A percentile compares a stretch with the other conserved stretches of the same genome.
phyloP scores from a whole-genome alignment of 2,888 invertebrate genomes.

The Agrenia bidenticulata region DNA sequence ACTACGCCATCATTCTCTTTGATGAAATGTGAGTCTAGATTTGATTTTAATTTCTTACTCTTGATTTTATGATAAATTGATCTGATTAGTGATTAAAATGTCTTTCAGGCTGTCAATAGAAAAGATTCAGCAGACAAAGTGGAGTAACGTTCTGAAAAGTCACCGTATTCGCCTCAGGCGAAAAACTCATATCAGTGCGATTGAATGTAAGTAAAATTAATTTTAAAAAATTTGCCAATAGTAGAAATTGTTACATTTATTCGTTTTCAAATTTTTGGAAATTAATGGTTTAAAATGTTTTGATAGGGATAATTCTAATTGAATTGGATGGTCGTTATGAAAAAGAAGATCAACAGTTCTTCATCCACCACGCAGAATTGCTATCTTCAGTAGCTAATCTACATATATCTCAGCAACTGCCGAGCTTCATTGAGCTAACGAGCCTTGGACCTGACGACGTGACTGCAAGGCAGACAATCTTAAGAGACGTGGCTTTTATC shows the following conservation, averaged over 20 bases:
- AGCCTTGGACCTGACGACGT: background rate
- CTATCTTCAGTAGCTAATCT: background rate
- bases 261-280: background rate
- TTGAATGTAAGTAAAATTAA: slow-evolving; percentile 1
- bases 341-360: slow-evolving; percentile 2
- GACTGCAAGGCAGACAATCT: background rate
- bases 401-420: background rate
- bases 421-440: background rate
- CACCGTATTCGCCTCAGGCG: background rate
- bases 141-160: no score
- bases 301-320: slow-evolving; percentile 9
- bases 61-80: background rate
- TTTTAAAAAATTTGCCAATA: no score
- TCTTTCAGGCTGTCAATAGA: background rate
- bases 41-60: background rate
- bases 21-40: background rate
- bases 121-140: background rate
- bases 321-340: background rate
- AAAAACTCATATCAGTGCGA: background rate
- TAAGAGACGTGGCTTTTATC: background rate
- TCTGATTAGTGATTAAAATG: background rate
- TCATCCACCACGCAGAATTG: background rate
- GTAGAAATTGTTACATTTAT: background rate
- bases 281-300: no score
- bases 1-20: slow-evolving; percentile 5